Conservation (phyloP, 2,888 invertebrate species). For the Cheilosia soror region DNA sequence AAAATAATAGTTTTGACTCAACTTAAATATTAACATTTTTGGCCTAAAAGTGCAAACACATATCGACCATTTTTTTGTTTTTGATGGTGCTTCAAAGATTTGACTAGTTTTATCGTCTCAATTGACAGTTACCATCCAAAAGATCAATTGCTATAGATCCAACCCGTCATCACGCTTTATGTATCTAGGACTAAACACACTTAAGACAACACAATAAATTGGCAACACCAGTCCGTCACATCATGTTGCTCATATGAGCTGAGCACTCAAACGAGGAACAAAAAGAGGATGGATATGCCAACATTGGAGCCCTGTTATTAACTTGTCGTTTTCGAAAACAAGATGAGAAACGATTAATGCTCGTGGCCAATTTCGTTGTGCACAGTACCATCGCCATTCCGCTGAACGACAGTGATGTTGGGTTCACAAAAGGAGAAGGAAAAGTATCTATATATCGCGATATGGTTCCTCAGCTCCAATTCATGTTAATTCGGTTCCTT, state of each 20-base stretch:
- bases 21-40: too few species aligned
- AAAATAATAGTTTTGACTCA: too few species aligned
- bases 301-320: constrained; percentile 79
- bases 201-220: background rate
- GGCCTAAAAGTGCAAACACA: too few species aligned
- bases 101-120: background rate
- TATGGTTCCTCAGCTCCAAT: constrained; percentile 62
- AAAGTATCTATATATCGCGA: constrained; percentile 61
- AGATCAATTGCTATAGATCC: too few species aligned
- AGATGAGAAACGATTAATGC: constrained; percentile 81
- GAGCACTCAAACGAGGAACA: constrained; percentile 17
- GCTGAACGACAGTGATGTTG: constrained; percentile 29
- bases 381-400: constrained; percentile 26
- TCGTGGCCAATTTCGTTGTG: constrained; percentile 79
- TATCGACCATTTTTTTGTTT: too few species aligned
- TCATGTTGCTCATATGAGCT: constrained; percentile 67
- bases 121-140: background rate
- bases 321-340: constrained; percentile 81
- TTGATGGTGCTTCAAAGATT: too few species aligned
- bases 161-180: too few species aligned
- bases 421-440: constrained; percentile 13
- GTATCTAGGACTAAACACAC: too few species aligned
- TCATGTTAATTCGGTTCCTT: constrained; percentile 68
- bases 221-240: constrained; percentile 48
- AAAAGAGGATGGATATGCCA: constrained; percentile 47